Conservation (phyloP, 2,797 vertebrate species). For the Malacoraja senta region DNA sequence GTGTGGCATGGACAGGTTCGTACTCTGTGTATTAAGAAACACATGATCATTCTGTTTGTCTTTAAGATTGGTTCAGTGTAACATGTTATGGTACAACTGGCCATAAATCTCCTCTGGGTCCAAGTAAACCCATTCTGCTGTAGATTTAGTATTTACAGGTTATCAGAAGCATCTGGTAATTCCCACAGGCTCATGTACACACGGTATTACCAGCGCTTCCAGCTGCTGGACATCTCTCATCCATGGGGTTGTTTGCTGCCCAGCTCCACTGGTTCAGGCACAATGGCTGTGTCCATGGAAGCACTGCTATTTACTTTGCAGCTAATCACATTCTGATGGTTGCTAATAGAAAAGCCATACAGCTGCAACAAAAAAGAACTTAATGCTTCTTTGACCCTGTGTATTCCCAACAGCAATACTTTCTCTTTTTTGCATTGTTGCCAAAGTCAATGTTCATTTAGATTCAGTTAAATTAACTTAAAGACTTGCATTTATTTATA, state of each 20-base stretch:
- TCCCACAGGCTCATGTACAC: conserved; percentile 46
- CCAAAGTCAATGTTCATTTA: background rate
- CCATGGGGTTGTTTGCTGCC: conserved; percentile 25
- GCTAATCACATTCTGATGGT: conserved; percentile 38
- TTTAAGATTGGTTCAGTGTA: background rate
- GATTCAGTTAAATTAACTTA: background rate
- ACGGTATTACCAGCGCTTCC: background rate
- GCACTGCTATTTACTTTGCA: conserved; percentile 34
- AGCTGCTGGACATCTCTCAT: conserved; percentile 29
- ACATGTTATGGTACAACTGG: conserved; percentile 5
- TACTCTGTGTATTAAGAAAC: background rate
- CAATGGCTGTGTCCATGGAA: conserved; percentile 32
- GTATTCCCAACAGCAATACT: background rate
- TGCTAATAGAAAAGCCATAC: conserved; percentile 35
- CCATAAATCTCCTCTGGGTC: conserved; percentile 23
- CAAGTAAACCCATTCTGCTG: conserved; percentile 27
- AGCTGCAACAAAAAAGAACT: conserved; percentile 7
- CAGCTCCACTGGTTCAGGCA: background rate
- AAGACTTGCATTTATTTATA: background rate
- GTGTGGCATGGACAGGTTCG: background rate
- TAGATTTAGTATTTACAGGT: conserved; percentile 5
- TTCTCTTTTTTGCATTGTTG: background rate
- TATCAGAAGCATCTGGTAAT: conserved; percentile 54
- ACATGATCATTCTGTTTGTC: background rate
- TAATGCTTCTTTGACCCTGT: background rate